Evolutionary conservation across 2,888 invertebrate species (phyloP), one percentile per base, ranked within the genome.

Genomic region (Macroteleia sp.): DNA sequence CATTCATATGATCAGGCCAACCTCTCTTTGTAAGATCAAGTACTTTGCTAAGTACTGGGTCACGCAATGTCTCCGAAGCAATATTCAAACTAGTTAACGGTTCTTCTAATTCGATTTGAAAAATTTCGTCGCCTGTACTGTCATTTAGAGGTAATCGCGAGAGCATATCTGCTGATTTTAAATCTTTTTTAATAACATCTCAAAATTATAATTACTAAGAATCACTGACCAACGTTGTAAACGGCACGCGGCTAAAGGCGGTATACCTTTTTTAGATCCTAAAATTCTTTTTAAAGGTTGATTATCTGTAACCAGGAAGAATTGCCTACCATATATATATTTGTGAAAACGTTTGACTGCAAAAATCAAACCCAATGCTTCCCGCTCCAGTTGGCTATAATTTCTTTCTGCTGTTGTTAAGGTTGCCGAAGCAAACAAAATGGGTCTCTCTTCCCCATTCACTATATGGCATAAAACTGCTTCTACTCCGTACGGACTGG

Each of bases 401-500:
- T 79, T 77, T 41, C 66, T 48, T 66, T 86, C 81, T 3, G 80
- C 52, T 10, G 48, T 14, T n/a, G 81, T 56, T n/a, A 84, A 44
- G 3, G 74, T 74, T 30, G 67, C 48, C 2, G 81, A 82, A 3
- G 80, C 81, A 66, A 78, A 86, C 14, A 67, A 59, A 20, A 86
- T 74, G 3, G 83, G 82, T 44, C 41, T 67, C 52, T 82, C 82
- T 19, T 50, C 28, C 5, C 70, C 78, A 1, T 77, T n/a, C 0
- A 22, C 8, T 77, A 76, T 46, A 20, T 70, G 61, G 12, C 80
- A 79, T 16, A 84, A n/a, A 9, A 86, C 86, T 12, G 88, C 83
- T 1, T 86, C 88, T 12, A 89, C 39, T 5, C 87, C 88, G 42
- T 84, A 78, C 8, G 84, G 82, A n/a, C 86, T 88, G 0, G 91